Evolutionary conservation across 2,797 vertebrate genomes (phyloP).

Genomic region (Thaleichthys pacificus): DNA sequence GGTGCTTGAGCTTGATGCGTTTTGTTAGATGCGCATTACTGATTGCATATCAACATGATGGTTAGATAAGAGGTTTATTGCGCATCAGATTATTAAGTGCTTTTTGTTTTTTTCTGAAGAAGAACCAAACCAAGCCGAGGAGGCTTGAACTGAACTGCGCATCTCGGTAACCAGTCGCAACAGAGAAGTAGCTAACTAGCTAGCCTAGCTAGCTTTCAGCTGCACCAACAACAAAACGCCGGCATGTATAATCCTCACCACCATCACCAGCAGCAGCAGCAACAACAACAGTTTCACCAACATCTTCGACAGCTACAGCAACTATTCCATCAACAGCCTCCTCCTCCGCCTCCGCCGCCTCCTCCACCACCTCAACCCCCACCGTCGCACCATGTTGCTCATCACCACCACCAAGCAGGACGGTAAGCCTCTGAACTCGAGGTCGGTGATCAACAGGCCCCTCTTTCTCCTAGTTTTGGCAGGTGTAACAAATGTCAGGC

Average conservation of each 20-base stretch:
- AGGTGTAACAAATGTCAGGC: neutral
- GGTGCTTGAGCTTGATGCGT: too few relatives aligned
- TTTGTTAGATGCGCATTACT: conserved; percentile 31
- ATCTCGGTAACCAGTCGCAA: too few relatives aligned
- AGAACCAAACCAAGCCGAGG: conserved; percentile 4
- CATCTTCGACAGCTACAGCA: conserved; percentile 80
- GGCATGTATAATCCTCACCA: conserved; percentile 83
- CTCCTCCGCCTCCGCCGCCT: conserved; percentile 67
- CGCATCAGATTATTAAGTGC: conserved; percentile 13
- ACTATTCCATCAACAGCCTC: conserved; percentile 79
- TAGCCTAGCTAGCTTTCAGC: neutral
- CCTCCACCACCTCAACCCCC: conserved; percentile 69
- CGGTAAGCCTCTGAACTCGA: conserved; percentile 69
- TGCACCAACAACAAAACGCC: neutral
- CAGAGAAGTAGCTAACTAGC: neutral
- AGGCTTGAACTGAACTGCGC: neutral
- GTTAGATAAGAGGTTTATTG: neutral
- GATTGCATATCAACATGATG: conserved; percentile 7
- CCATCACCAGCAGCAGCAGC: conserved; percentile 74
- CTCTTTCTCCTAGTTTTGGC: conserved; percentile 1
- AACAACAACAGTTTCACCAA: conserved; percentile 83
- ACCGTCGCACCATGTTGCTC: conserved; percentile 75
- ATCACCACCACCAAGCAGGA: conserved; percentile 76
- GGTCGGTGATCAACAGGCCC: conserved; percentile 50
- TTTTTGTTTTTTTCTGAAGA: conserved; percentile 2